Conservation (phyloP, 2,888 invertebrate species). For the Andrena dorsata region DNA sequence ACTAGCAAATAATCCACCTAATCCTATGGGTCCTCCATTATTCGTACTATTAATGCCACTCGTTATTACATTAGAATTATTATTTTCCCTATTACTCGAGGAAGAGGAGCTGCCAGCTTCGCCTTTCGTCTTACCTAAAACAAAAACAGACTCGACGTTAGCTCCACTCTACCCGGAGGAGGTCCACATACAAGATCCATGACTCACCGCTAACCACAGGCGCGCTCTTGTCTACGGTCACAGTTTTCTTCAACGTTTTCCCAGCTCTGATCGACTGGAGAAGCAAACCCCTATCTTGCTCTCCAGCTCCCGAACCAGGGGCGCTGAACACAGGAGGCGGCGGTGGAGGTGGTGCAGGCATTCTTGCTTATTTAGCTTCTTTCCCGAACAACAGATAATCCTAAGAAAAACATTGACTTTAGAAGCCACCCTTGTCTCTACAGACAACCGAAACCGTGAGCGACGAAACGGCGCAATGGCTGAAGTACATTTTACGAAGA, state of each 20-base stretch:
- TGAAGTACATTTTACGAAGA: slow-evolving; percentile 43
- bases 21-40: slow-evolving; percentile 82
- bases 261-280: slow-evolving; percentile 94
- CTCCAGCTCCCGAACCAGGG: slow-evolving; percentile 85
- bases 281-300: slow-evolving; percentile 89
- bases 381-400: slow-evolving; percentile 16
- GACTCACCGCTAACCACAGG: slow-evolving; percentile 92
- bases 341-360: slow-evolving; percentile 88
- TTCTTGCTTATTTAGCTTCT: slow-evolving; percentile 69
- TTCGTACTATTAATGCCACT: slow-evolving; percentile 71
- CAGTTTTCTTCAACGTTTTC: slow-evolving; percentile 92
- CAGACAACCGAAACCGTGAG: neutral
- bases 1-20: slow-evolving; percentile 92
- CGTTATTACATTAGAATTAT: slow-evolving; percentile 53
- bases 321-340: slow-evolving; percentile 87
- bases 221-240: slow-evolving; percentile 96
- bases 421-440: neutral
- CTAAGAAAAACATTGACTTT: slow-evolving; percentile 10
- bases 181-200: neutral
- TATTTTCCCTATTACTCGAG: slow-evolving; percentile 68
- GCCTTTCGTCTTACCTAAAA: slow-evolving; percentile 81
- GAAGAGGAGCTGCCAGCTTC: slow-evolving; percentile 81
- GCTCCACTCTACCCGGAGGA: neutral
- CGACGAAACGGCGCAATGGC: slow-evolving; percentile 25
- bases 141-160: neutral